Conservation (phyloP, 2,797 vertebrate species). For the Tragelaphus oryx region DNA sequence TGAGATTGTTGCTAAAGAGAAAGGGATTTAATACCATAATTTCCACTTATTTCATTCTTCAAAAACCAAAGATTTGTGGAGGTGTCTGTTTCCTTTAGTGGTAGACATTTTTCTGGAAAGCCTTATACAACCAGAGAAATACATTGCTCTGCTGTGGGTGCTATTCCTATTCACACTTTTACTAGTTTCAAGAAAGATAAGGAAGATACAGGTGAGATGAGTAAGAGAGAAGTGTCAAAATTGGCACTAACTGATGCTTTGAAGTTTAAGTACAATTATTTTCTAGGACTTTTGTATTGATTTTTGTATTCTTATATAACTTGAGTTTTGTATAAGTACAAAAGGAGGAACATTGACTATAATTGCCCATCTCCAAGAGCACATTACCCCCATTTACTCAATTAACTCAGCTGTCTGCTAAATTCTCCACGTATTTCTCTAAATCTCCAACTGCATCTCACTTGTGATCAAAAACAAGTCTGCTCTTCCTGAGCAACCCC, state of each 20-base stretch:
- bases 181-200: constrained; percentile 29
- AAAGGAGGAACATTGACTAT: background rate
- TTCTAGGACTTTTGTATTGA: constrained; percentile 7
- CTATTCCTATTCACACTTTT: constrained; percentile 15
- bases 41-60: constrained; percentile 31
- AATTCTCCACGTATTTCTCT: background rate
- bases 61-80: constrained; percentile 18
- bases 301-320: background rate
- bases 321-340: constrained; percentile 16
- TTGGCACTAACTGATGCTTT: constrained; percentile 15
- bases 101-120: constrained; percentile 1
- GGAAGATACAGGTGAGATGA: constrained; percentile 7
- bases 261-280: constrained; percentile 19
- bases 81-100: background rate
- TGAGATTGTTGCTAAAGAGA: constrained; percentile 38
- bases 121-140: constrained; percentile 12
- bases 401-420: background rate
- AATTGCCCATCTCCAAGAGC: background rate
- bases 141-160: constrained; percentile 2
- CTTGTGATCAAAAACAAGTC: constrained; percentile 8
- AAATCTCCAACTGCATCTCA: background rate
- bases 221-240: background rate
- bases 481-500: background rate
- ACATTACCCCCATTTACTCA: background rate
- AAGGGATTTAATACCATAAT: constrained; percentile 3